A percentile compares a stretch with the other conserved stretches of the same genome.
These are phyloP conservation scores for Baronia brevicornis DNA, from an alignment of 2,888 invertebrate species.

Conservation along the genomic window DNA sequence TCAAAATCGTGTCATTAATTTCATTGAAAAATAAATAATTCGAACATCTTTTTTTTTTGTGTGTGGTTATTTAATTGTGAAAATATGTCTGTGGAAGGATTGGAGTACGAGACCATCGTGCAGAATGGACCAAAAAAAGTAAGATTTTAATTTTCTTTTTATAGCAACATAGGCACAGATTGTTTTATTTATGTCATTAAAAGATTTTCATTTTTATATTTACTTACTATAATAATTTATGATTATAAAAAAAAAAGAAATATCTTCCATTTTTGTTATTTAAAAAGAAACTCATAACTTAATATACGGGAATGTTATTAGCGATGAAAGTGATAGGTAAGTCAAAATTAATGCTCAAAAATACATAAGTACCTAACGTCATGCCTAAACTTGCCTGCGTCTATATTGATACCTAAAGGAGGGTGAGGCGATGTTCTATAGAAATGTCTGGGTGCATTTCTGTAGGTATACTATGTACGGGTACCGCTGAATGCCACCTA, in stretches of 20 bases:
- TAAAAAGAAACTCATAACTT: no score
- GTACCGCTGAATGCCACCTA: slow-evolving; percentile 41
- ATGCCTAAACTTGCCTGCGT: slow-evolving; percentile 12
- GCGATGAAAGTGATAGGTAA: neutral
- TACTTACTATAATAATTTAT: slow-evolving; percentile 1
- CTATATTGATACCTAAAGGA: slow-evolving; percentile 27
- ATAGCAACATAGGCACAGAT: slow-evolving; percentile 17
- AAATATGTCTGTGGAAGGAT: slow-evolving; percentile 74
- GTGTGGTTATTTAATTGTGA: slow-evolving; percentile 47
- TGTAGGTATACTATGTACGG: slow-evolving; percentile 36
- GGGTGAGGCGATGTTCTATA: slow-evolving; percentile 50
- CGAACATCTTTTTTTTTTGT: slow-evolving; percentile 23
- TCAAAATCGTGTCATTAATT: slow-evolving; percentile 26
- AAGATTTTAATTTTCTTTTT: slow-evolving; percentile 38
- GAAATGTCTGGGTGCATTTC: slow-evolving; percentile 62
- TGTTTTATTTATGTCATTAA: slow-evolving; percentile 15
- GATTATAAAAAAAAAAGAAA: neutral
- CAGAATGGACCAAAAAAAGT: slow-evolving; percentile 80
- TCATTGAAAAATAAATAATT: slow-evolving; percentile 38
- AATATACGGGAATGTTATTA: slow-evolving; percentile 1
- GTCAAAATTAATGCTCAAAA: slow-evolving; percentile 2
- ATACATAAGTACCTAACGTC: slow-evolving; percentile 8
- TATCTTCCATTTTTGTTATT: no score
- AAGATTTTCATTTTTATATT: slow-evolving; percentile 27
- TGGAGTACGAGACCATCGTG: slow-evolving; percentile 79